Base-by-base conservation (phyloP, 2,888 invertebrate genomes). In the Drosophila putrida region DNA sequence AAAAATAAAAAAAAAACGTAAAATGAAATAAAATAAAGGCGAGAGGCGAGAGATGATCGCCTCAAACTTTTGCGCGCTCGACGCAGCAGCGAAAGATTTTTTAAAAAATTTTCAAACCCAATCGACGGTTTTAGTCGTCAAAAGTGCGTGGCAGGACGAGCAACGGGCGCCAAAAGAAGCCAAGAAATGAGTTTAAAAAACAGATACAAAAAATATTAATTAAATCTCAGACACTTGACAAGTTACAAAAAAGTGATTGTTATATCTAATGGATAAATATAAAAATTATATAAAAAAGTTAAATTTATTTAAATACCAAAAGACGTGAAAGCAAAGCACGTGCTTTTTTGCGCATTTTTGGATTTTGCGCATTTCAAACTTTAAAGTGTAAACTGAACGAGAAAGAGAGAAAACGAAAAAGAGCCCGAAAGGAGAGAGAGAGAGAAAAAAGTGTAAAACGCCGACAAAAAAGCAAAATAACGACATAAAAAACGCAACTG, bases 311-410 rank as follows among this genome's bases (percentile, higher is more conserved):
- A 55, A 53, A 61, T 55, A 47, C 13, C n/a, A 49, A 55, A 51
- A 67, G 39, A 43, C 35, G n/a, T 13, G 31, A 43, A 49, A 20
- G 33, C 20, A 15, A 66, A 71, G 63, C 73, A 83, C 74, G 82
- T 73, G 81, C 51, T 63, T 63, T 63, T 50, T 31, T 69, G 60
- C 54, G 72, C 51, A 66, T 59, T 79, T 62, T 76, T 78, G 66
- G 84, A 89, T 85, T 85, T 77, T 85, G 84, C 84, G 84, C 84
- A 85, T 60, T 89, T 82, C 46, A 89, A 85, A 85, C 71, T 85
- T 89, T 85, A 85, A 85, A 85, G 47, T 89, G 75, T 82, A 73
- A 83, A 83, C 58, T 68, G 57, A 0, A 51, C 58, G 20, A 50
- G 63, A 38, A 28, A 49, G 15, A 46, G 20, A 53, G 43, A 9